Evolutionary conservation across 2,888 invertebrate genomes (phyloP).

Genomic region (Ephialtes manifestator): DNA sequence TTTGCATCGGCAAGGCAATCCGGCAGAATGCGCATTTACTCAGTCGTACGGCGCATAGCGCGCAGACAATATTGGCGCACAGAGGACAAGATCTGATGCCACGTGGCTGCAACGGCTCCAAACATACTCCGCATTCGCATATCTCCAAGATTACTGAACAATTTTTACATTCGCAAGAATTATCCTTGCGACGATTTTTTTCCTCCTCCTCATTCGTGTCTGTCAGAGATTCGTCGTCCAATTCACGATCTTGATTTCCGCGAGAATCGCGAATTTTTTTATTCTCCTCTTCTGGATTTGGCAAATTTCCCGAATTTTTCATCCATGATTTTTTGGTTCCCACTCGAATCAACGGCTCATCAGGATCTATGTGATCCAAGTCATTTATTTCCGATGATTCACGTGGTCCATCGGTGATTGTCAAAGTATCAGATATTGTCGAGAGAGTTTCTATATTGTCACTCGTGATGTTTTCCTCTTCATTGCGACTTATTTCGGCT

Average conservation of each 20-base stretch:
- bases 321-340: background rate
- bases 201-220: background rate
- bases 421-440: background rate
- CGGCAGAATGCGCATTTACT: slow-evolving; percentile 78
- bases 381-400: background rate
- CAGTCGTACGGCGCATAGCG: slow-evolving; percentile 72
- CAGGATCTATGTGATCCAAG: background rate
- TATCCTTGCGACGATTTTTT: slow-evolving; percentile 13
- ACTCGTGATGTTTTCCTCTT: background rate
- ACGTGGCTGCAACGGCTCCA: slow-evolving; percentile 75
- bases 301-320: background rate
- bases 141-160: slow-evolving; percentile 71
- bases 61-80: slow-evolving; percentile 78
- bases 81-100: slow-evolving; percentile 74
- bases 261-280: background rate
- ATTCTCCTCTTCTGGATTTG: background rate
- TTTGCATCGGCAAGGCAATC: slow-evolving; percentile 67
- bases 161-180: slow-evolving; percentile 74
- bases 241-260: background rate
- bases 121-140: slow-evolving; percentile 78
- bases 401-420: background rate
- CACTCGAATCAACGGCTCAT: background rate
- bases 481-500: background rate
- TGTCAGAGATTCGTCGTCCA: background rate
- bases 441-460: background rate